A percentile compares a stretch with the other conserved stretches of the same genome.
phyloP scores from a whole-genome alignment of 2,888 invertebrate genomes.

The Lochmaea crataegi region DNA sequence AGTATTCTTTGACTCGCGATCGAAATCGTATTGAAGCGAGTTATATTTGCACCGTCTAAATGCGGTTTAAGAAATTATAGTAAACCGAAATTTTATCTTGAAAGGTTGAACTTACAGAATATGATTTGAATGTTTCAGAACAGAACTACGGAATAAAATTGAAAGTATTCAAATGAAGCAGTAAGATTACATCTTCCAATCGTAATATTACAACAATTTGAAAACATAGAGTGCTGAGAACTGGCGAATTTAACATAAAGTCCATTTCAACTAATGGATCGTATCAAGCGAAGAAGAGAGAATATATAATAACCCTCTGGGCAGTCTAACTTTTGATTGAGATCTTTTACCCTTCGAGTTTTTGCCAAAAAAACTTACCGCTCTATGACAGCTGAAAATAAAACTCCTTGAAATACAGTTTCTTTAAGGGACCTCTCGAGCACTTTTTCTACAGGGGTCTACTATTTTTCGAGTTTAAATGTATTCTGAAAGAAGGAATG shows the following conservation, averaged over 20 bases:
- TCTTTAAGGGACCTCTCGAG: neutral
- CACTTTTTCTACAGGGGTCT: slow-evolving; percentile 7
- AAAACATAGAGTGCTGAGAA: slow-evolving; percentile 1
- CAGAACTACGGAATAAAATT: too few relatives aligned
- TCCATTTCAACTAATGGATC: slow-evolving; percentile 31
- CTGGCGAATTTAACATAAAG: slow-evolving; percentile 13
- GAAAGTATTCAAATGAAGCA: too few relatives aligned
- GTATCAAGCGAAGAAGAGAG: slow-evolving; percentile 20
- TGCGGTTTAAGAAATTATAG: too few relatives aligned
- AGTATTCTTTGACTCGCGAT: too few relatives aligned
- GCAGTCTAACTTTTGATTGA: slow-evolving; percentile 34
- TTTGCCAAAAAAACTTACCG: slow-evolving; percentile 7
- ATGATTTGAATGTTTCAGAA: too few relatives aligned
- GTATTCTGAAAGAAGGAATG: neutral
- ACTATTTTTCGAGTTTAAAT: neutral
- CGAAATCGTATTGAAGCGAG: too few relatives aligned
- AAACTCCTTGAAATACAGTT: slow-evolving; percentile 16
- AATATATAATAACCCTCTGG: slow-evolving; percentile 33
- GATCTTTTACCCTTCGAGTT: slow-evolving; percentile 16
- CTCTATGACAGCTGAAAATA: slow-evolving; percentile 14
- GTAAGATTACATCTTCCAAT: neutral
- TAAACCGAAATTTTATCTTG: too few relatives aligned
- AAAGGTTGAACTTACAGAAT: too few relatives aligned
- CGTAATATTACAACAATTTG: neutral
- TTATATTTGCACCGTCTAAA: too few relatives aligned